Evolutionary conservation across 2,888 invertebrate genomes (phyloP), one percentile per base, ranked within the genome.

Genomic region (Clistopyga incitator): DNA sequence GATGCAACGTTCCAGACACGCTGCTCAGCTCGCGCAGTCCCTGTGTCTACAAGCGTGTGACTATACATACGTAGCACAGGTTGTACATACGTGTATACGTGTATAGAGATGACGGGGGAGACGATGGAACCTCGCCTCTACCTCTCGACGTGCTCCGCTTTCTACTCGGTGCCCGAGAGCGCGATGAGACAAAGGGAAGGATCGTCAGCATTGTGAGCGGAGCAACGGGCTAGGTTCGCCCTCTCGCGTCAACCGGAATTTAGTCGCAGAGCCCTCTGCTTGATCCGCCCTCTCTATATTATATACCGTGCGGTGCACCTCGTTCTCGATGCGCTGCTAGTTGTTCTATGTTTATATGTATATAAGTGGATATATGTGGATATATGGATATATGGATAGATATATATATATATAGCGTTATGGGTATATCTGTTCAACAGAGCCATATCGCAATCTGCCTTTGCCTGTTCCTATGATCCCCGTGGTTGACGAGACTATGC

Each of bases 111-210:
- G 34, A 23, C 23, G 38, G 56, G 23, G 56, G 56, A 56, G 56
- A 56, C 56, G 56, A 56, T 25, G 47, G 20, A 74, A 50, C 29
- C 47, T 74, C 61, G 34, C 34, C 34, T 72, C 45, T n/a, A 18
- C 56, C 56, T 54, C 71, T 72, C 25, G 25, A 38, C 42, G 34
- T 20, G 29, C 50, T 71, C 18, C 50, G 72, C 56, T 67, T 79
- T 75, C 42, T 59, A 59, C 61, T 71, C 70, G 50, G 42, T 65
- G 29, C 67, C 67, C 67, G 61, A 67, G 45, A 71, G 76, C 67
- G 52, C 65, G 52, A 34, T 52, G 61, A 68, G 77, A 83, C 83
- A 83, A 83, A 80, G 83, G 61, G 72, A 80, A 80, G 50, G 68
- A 80, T 77, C 59, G 76, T 80, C 76, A 47, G 83, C 61, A 83